Evolutionary conservation across 2,888 invertebrate genomes (phyloP).

Genomic region (Apodemia zela): DNA sequence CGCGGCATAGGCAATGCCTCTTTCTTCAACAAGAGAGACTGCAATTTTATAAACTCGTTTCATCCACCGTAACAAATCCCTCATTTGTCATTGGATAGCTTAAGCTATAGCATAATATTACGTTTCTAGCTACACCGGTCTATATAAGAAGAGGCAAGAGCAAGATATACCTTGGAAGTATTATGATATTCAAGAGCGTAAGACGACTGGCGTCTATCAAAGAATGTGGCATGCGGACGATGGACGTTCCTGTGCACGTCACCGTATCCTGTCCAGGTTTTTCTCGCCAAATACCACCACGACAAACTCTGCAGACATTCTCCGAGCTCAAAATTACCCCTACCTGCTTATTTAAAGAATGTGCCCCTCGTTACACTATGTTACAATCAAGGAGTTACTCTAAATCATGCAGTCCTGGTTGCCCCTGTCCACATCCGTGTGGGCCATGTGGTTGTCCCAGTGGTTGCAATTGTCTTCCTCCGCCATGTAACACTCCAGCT

Average conservation of each 20-base stretch:
- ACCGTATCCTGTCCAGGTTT: background rate
- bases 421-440: constrained; percentile 43
- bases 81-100: constrained; percentile 50
- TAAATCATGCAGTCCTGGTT: constrained; percentile 29
- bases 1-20: too few relatives aligned
- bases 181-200: background rate
- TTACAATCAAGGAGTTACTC: background rate
- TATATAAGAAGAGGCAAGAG: background rate
- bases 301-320: constrained; percentile 16
- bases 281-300: background rate
- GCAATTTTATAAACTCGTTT: too few relatives aligned
- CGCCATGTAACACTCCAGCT: constrained; percentile 55
- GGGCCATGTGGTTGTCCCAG: constrained; percentile 43
- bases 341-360: constrained; percentile 24
- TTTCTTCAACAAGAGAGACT: too few relatives aligned
- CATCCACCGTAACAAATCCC: constrained; percentile 45
- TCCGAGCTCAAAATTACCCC: constrained; percentile 13
- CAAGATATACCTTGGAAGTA: background rate
- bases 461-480: constrained; percentile 51
- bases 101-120: background rate
- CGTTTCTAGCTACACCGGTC: background rate
- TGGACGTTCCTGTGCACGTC: background rate
- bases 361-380: background rate
- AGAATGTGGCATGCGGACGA: background rate
- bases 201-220: background rate